Evolutionary conservation across 2,113 vertebrate genomes (phyloP).

Genomic region (Pipa parva): DNA sequence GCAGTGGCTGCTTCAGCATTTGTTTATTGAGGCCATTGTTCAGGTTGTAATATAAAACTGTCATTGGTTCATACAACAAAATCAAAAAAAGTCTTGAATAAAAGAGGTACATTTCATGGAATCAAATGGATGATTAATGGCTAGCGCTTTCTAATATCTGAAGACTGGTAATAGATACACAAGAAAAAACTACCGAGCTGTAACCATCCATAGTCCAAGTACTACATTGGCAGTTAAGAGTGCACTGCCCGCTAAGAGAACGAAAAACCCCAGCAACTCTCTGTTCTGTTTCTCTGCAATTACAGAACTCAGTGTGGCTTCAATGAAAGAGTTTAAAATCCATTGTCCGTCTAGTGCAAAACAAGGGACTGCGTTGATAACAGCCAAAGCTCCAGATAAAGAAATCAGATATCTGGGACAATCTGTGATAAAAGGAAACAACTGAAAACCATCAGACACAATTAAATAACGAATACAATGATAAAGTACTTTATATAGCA

Average conservation of each 20-base stretch:
- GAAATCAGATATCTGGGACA: slow-evolving; percentile 85
- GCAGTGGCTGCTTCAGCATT: too few relatives aligned
- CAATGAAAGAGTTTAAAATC: slow-evolving; percentile 94
- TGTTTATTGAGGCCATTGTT: too few relatives aligned
- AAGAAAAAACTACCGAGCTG: slow-evolving; percentile 71
- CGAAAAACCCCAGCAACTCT: slow-evolving; percentile 89
- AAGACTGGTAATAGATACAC: not conserved
- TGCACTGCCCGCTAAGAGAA: slow-evolving; percentile 87
- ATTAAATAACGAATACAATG: too few relatives aligned
- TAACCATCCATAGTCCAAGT: slow-evolving; percentile 96
- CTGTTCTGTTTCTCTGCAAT: slow-evolving; percentile 82
- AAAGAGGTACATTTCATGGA: too few relatives aligned
- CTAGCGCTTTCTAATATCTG: too few relatives aligned
- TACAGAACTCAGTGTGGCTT: slow-evolving; percentile 81
- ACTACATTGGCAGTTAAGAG: slow-evolving; percentile 94
- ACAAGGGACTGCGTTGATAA: slow-evolving; percentile 95
- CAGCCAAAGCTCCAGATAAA: slow-evolving; percentile 88
- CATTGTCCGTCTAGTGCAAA: slow-evolving; percentile 96
- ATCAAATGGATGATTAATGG: too few relatives aligned
- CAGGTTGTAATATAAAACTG: too few relatives aligned
- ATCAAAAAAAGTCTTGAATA: too few relatives aligned
- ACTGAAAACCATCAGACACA: too few relatives aligned
- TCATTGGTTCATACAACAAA: too few relatives aligned
- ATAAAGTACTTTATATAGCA: too few relatives aligned
- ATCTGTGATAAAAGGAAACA: slow-evolving; percentile 54